Base-by-base conservation (phyloP, 37 sponge, comb jelly and placozoan genomes). In the Cladorhizidae sp. region DNA sequence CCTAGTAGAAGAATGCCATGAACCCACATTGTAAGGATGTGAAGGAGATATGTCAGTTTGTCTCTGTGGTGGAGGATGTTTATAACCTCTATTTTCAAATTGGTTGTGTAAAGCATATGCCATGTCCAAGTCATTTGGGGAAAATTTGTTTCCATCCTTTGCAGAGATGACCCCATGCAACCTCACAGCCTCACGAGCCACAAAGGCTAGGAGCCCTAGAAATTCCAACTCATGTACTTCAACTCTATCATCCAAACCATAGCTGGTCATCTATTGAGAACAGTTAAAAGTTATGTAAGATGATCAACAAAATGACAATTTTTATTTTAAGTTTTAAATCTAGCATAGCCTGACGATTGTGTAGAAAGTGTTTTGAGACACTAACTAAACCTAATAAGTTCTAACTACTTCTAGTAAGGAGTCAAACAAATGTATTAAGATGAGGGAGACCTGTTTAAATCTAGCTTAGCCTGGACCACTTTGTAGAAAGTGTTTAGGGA, bases 221-320 rank as follows among this genome's bases (percentile, higher is more conserved):
- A 83, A 93, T 69, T 93, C 94, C 28, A 93, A 82, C 43, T 89
- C 89, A 55, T 93, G 94, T 15, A 93, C 90, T 15, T 83, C 80
- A 15, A 74, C 87, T 37, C 94, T 73, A 15, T 75, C 64, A 55
- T 86, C 81, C 29, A 93, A 29, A 23, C 90, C 94, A 86, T 81
- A 90, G 32, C 63, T 83, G 18, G 21, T 37, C 0, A 91, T 76
- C 91, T 91, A 63, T 12, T 57, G 22, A 40, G 18, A 74, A 25
- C 18, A n/a, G 17, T 20, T 17, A 54, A 20, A 54, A 54, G 55
- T 54, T 54, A 17, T 12, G 17, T 54, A 54, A 54, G 12, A 28
- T 22, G 28, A 25, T 63, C n/a, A 28, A n/a, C 11, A n/a, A 63
- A 63, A 63, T 25, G 26, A 29, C 26, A 73, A 23, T 8, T 14